A percentile compares a stretch with the other conserved stretches of the same genome.
Conservation (phyloP, 2,113 vertebrate species). For the Colinus virginianus region DNA sequence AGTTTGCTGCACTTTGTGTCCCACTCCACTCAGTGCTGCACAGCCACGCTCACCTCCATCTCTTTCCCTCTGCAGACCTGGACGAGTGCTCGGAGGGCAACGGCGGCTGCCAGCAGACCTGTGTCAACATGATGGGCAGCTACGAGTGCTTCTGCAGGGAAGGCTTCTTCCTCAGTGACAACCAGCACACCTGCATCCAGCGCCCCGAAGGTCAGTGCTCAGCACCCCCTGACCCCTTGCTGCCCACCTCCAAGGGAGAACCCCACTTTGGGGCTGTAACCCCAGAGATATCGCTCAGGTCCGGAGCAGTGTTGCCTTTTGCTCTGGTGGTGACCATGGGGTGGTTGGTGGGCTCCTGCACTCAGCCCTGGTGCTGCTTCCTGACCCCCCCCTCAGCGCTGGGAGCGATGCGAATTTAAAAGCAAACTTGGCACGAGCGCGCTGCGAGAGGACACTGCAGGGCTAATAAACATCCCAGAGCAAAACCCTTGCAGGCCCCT, state of each 20-base stretch:
- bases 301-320: not conserved
- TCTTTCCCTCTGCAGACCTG: slow-evolving; percentile 83
- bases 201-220: slow-evolving; percentile 89
- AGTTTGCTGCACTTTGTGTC: not conserved
- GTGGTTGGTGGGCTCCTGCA: not conserved
- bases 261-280: not conserved
- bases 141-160: slow-evolving; percentile 97
- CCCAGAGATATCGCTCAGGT: not conserved
- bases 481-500: not conserved
- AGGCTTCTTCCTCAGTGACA: slow-evolving; percentile 98
- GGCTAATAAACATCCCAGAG: not conserved
- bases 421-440: accelerated
- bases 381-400: not conserved
- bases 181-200: slow-evolving; percentile 99
- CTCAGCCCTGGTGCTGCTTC: not conserved
- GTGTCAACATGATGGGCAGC: slow-evolving; percentile 99
- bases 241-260: not conserved
- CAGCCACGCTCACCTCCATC: not conserved
- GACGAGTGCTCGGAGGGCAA: slow-evolving; percentile 96
- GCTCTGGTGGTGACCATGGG: too few relatives aligned
- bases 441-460: accelerated
- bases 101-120: slow-evolving; percentile 96
- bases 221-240: accelerated
- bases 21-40: accelerated
- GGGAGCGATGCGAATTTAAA: not conserved